A percentile compares a stretch with the other conserved stretches of the same genome.
phyloP scores from a whole-genome alignment of 2,797 vertebrate species.

The Danionella dracula region DNA sequence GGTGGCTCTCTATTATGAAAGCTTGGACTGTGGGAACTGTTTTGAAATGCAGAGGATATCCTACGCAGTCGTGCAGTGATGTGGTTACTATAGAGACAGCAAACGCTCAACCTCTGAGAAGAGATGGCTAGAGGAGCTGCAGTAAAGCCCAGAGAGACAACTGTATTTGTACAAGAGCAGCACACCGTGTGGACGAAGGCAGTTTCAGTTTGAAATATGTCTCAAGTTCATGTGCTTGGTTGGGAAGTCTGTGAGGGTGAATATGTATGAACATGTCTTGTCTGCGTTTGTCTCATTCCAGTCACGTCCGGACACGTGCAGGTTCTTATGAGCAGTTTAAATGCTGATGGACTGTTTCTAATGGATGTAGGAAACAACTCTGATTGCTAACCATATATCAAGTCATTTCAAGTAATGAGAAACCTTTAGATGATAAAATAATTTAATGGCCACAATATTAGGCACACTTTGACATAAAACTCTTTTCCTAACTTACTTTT shows the following conservation, averaged over 20 bases:
- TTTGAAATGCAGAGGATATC: conserved; percentile 66
- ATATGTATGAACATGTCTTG: not conserved
- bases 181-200: not conserved
- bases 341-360: not conserved
- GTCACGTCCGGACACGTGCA: conserved; percentile 10
- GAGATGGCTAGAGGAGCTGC: conserved; percentile 24
- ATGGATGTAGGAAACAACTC: not conserved
- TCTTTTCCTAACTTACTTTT: too few species aligned
- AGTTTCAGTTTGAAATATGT: not conserved
- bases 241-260: not conserved
- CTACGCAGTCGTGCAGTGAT: conserved; percentile 52
- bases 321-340: not conserved
- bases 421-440: too few species aligned
- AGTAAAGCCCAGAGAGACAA: conserved; percentile 37
- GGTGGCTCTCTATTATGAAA: conserved; percentile 30
- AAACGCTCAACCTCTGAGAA: conserved; percentile 43
- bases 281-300: not conserved
- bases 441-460: too few species aligned
- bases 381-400: too few species aligned
- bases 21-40: conserved; percentile 51
- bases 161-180: conserved; percentile 24
- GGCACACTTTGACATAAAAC: too few species aligned
- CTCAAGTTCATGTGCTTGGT: not conserved
- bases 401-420: too few species aligned
- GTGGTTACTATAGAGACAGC: conserved; percentile 63